Percentiles rank a stretch among this genome's conserved stretches.
Evolutionary conservation across 2,888 invertebrate species (phyloP).

Genomic region (Ophraella communa): DNA sequence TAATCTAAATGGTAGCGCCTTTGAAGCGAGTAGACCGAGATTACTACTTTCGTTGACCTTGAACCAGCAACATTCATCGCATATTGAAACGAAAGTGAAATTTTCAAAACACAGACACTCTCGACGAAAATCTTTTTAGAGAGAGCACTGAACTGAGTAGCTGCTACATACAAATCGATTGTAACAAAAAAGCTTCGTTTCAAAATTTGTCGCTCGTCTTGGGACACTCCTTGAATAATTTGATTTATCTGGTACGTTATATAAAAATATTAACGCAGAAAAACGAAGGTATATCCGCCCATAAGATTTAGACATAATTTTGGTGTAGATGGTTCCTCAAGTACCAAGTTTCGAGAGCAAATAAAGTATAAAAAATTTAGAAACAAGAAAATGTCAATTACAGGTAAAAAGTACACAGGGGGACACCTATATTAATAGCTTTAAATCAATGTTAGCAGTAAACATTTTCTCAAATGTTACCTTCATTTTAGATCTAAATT

Average conservation of each 20-base stretch:
- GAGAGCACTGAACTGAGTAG: slow-evolving; percentile 12
- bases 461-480: no score
- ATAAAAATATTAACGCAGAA: not conserved
- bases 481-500: no score
- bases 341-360: no score
- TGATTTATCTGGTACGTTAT: not conserved
- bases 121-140: slow-evolving; percentile 5
- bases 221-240: not conserved
- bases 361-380: no score
- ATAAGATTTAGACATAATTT: not conserved
- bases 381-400: no score
- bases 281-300: not conserved
- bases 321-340: no score
- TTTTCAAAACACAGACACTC: slow-evolving; percentile 17
- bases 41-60: slow-evolving; percentile 44
- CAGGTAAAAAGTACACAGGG: no score
- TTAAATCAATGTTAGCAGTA: no score
- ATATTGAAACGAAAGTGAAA: slow-evolving; percentile 27
- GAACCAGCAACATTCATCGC: slow-evolving; percentile 26
- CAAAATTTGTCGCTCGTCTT: not conserved
- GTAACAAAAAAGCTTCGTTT: not conserved
- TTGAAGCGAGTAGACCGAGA: slow-evolving; percentile 15
- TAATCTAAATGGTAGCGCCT: not conserved
- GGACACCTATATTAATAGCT: no score
- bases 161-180: not conserved